Evolutionary conservation across 2,797 vertebrate species (phyloP).

Genomic region (Clarias pachynema): DNA sequence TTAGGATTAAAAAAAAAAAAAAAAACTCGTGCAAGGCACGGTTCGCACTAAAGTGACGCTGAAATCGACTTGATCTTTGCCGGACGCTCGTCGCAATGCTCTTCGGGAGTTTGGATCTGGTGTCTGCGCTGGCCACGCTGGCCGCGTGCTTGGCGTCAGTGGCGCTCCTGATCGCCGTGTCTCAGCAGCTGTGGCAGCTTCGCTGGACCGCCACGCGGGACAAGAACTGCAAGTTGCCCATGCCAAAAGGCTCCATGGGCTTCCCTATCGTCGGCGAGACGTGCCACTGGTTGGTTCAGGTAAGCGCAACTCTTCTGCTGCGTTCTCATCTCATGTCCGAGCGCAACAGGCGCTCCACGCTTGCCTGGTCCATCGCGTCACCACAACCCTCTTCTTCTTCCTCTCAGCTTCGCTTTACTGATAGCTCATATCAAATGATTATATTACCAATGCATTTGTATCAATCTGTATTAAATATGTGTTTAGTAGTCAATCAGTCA

Average conservation of each 20-base stretch:
- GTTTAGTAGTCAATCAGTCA: background rate
- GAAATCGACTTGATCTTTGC: slow-evolving; percentile 15
- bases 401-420: background rate
- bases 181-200: slow-evolving; percentile 96
- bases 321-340: background rate
- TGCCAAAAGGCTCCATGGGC: slow-evolving; percentile 96
- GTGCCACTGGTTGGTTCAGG: slow-evolving; percentile 97
- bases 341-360: slow-evolving; percentile 24
- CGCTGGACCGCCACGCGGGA: slow-evolving; percentile 94
- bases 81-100: slow-evolving; percentile 79
- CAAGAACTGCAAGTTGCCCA: slow-evolving; percentile 92
- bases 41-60: background rate
- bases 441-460: background rate
- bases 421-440: background rate
- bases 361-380: background rate
- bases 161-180: slow-evolving; percentile 90
- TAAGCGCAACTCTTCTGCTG: slow-evolving; percentile 71
- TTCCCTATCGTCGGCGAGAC: slow-evolving; percentile 96
- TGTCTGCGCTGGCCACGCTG: slow-evolving; percentile 92
- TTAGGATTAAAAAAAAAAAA: background rate
- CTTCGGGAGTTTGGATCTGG: slow-evolving; percentile 89
- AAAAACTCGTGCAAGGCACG: background rate
- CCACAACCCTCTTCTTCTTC: background rate
- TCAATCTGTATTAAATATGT: background rate
- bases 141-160: slow-evolving; percentile 92